These are phyloP conservation scores for Eustalomyia histrio DNA, from an alignment of 2,888 invertebrate species.

Conservation along the genomic window DNA sequence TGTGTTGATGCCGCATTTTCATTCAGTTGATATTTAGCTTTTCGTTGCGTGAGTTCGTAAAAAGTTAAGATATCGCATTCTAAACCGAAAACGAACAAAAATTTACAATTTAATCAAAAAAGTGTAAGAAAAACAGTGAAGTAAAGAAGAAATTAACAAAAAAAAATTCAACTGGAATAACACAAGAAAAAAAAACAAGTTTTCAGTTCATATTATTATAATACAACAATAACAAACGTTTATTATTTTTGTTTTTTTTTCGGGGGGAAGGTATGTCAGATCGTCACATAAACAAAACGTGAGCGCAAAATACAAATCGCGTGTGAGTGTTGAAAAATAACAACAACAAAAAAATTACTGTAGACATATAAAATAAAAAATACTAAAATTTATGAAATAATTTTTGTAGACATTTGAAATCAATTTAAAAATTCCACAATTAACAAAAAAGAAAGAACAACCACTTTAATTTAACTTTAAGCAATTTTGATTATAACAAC, in stretches of 20 bases:
- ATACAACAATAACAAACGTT: constrained; percentile 40
- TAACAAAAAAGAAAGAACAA: not conserved
- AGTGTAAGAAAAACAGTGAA: not conserved
- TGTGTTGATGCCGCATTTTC: constrained; percentile 54
- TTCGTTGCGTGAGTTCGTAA: constrained; percentile 64
- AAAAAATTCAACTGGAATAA: constrained; percentile 47
- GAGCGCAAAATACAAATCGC: constrained; percentile 51
- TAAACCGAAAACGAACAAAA: constrained; percentile 15
- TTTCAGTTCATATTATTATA: constrained; percentile 39
- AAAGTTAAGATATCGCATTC: constrained; percentile 13
- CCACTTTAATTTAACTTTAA: not conserved
- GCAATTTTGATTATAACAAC: constrained; percentile 1
- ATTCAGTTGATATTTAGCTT: constrained; percentile 66
- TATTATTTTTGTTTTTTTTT: constrained; percentile 27
- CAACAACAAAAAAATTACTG: not conserved
- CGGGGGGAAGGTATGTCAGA: constrained; percentile 51
- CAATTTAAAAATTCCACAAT: constrained; percentile 7
- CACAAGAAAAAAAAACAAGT: constrained; percentile 57
- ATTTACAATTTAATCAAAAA: constrained; percentile 8
- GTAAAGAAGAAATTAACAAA: constrained; percentile 33
- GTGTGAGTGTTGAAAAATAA: constrained; percentile 52
- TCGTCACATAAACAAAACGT: constrained; percentile 58
- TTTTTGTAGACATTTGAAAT: constrained; percentile 6
- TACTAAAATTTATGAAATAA: not conserved
- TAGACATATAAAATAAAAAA: not conserved